phyloP scores from a whole-genome alignment of 2,888 invertebrate species.

The Pasiphila rectangulata region DNA sequence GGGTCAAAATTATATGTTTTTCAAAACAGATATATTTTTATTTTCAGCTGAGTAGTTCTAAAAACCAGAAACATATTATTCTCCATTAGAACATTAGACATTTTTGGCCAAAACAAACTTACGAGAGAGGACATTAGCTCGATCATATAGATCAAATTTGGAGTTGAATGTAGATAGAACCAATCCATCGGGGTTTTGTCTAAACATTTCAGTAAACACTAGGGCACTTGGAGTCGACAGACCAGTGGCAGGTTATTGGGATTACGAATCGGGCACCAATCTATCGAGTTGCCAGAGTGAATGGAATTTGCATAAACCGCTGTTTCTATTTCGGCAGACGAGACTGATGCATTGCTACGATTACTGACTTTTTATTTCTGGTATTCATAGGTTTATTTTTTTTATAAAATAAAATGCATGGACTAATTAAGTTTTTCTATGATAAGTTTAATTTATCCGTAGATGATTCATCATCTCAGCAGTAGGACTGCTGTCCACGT shows the following conservation, averaged over 20 bases:
- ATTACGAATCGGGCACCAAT: slow-evolving; percentile 35
- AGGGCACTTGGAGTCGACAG: slow-evolving; percentile 25
- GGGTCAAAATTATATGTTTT: too few relatives aligned
- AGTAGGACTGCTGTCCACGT: too few relatives aligned
- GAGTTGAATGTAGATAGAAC: background rate
- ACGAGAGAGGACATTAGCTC: background rate
- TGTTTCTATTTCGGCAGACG: slow-evolving; percentile 43
- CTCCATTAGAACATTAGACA: too few relatives aligned
- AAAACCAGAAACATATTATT: too few relatives aligned
- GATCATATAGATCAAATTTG: background rate
- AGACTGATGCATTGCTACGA: slow-evolving; percentile 27
- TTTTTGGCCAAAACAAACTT: too few relatives aligned
- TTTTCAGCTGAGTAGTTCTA: too few relatives aligned
- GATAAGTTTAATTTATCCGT: too few relatives aligned
- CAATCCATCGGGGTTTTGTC: background rate
- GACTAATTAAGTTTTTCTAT: too few relatives aligned
- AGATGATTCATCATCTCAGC: too few relatives aligned
- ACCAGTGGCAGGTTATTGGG: slow-evolving; percentile 42
- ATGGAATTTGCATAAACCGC: slow-evolving; percentile 46
- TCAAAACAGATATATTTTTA: too few relatives aligned
- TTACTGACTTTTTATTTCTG: background rate
- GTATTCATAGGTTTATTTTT: too few relatives aligned
- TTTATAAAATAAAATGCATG: too few relatives aligned
- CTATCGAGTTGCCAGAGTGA: slow-evolving; percentile 14
- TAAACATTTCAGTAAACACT: slow-evolving; percentile 27